Conservation (phyloP, 2,888 invertebrate genomes). For the Cistogaster globosa region DNA sequence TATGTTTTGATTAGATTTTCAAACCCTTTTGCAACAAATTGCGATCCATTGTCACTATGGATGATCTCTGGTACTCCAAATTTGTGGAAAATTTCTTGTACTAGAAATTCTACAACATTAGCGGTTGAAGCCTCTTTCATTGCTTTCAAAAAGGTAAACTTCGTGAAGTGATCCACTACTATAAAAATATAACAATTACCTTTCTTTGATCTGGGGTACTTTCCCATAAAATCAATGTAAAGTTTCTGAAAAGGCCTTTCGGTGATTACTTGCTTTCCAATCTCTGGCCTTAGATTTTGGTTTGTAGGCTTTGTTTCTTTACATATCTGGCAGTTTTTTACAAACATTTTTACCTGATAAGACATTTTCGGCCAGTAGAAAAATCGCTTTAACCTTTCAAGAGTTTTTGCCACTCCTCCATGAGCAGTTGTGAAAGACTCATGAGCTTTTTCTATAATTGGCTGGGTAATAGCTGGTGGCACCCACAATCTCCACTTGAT, state of each 20-base stretch:
- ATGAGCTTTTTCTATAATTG: no score
- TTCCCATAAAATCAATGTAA: no score
- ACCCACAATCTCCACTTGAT: background rate
- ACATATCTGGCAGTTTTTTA: background rate
- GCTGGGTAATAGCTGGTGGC: background rate
- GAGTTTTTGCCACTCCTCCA: no score
- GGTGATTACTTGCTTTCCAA: background rate
- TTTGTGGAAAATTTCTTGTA: background rate
- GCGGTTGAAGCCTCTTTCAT: no score
- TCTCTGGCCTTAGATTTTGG: background rate
- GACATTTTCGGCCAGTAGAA: no score
- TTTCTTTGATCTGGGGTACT: background rate
- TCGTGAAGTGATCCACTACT: background rate
- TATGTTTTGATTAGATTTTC: background rate
- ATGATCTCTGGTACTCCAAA: slow-evolving; percentile 6
- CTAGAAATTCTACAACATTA: no score
- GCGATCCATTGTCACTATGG: background rate
- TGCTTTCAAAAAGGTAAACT: no score
- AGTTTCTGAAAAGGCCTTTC: background rate
- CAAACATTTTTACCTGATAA: background rate
- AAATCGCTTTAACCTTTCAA: no score
- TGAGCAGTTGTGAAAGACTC: no score
- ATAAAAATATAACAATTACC: background rate
- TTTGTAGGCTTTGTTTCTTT: background rate
- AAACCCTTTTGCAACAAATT: background rate